Evolutionary conservation across 2,888 invertebrate species (phyloP).

Genomic region (Synanthedon tipuliformis): DNA sequence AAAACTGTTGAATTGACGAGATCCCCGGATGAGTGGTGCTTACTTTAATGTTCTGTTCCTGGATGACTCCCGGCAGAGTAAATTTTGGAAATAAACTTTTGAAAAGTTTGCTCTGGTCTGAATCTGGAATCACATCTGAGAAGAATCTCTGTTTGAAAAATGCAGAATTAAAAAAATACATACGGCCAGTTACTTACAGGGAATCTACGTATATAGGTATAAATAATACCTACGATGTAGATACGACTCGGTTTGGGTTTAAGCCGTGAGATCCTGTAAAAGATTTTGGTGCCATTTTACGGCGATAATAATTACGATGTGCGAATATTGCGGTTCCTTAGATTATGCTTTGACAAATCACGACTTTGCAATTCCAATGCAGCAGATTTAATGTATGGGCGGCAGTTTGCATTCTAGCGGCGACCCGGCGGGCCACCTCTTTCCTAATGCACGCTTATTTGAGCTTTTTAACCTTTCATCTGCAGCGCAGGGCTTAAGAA

Average conservation of each 20-base stretch:
- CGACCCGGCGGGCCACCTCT: conserved; percentile 68
- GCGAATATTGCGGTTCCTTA: conserved; percentile 68
- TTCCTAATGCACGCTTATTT: conserved; percentile 71
- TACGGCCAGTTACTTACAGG: not conserved
- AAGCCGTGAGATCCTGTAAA: conserved; percentile 38
- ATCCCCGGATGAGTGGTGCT: too few species aligned
- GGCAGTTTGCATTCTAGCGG: conserved; percentile 70
- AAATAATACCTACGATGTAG: conserved; percentile 1
- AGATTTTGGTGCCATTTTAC: conserved; percentile 65
- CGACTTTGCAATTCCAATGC: conserved; percentile 70
- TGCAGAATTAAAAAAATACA: too few species aligned
- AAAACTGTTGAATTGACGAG: too few species aligned
- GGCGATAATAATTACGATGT: conserved; percentile 69
- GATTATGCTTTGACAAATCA: conserved; percentile 72
- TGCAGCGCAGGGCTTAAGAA: conserved; percentile 51
- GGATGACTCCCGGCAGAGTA: too few species aligned
- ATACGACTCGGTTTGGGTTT: conserved; percentile 9
- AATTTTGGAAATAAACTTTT: too few species aligned
- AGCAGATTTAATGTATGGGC: conserved; percentile 70
- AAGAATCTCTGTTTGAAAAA: too few species aligned
- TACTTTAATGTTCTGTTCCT: too few species aligned
- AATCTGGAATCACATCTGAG: too few species aligned
- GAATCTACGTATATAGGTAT: not conserved
- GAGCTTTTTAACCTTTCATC: conserved; percentile 71
- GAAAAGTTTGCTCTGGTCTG: too few species aligned